Percentiles rank a stretch among this genome's conserved stretches.
phyloP scores from a whole-genome alignment of 1,140 invertebrate species.

The Magallana ariakensis region DNA sequence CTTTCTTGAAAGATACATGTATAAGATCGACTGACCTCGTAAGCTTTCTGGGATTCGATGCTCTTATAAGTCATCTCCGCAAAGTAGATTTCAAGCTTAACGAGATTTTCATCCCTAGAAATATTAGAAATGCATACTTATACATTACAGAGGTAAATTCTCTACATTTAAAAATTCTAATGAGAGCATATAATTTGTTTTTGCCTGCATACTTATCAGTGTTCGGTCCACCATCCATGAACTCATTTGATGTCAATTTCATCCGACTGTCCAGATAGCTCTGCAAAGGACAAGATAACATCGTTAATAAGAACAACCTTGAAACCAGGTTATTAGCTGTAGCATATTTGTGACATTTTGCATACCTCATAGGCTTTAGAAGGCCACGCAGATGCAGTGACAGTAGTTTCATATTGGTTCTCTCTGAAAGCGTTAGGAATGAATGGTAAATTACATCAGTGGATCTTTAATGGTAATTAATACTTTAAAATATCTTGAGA shows the following conservation, averaged over 20 bases:
- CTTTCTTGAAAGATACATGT: background rate
- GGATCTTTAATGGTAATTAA: no score
- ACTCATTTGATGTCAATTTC: conserved; percentile 42
- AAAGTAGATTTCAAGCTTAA: conserved; percentile 69
- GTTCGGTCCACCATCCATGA: conserved; percentile 46
- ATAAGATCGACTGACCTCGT: conserved; percentile 62
- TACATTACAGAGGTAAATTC: background rate
- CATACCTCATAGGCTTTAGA: conserved; percentile 63
- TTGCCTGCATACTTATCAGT: conserved; percentile 27
- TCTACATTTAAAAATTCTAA: background rate
- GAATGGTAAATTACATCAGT: background rate
- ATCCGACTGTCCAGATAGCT: conserved; percentile 49
- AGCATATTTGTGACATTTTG: no score
- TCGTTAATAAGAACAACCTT: no score
- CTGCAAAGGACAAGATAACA: conserved; percentile 20
- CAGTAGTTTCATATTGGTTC: conserved; percentile 58
- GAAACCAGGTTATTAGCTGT: no score
- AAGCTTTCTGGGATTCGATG: conserved; percentile 69
- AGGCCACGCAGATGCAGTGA: conserved; percentile 69
- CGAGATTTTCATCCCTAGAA: conserved; percentile 64
- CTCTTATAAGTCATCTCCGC: conserved; percentile 67
- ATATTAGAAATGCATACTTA: background rate
- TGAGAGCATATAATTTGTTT: no score
- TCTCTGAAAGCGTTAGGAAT: conserved; percentile 61
- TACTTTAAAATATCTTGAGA: no score